Percentiles rank a stretch among this genome's conserved stretches.
phyloP scores from a whole-genome alignment of 1,140 invertebrate species.

The Micrasema minimum region DNA sequence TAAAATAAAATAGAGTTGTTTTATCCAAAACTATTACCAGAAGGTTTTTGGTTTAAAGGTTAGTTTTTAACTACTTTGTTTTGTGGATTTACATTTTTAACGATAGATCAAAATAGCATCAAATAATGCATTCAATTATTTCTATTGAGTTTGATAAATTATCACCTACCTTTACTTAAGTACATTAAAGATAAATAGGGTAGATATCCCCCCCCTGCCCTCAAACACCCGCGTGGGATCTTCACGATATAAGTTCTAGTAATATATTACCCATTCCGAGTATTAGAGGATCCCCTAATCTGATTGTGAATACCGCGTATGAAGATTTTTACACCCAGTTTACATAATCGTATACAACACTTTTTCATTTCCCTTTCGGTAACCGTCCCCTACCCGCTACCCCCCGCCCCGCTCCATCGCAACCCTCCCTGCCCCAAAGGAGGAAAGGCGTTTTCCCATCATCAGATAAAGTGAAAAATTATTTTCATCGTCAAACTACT shows the following conservation, averaged over 20 bases:
- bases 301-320: constrained; percentile 5
- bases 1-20: too few relatives aligned
- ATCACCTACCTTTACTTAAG: too few relatives aligned
- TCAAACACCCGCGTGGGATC: background rate
- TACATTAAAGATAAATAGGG: too few relatives aligned
- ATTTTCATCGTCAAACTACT: constrained; percentile 34
- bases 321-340: constrained; percentile 24
- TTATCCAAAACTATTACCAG: too few relatives aligned
- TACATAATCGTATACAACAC: constrained; percentile 27
- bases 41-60: too few relatives aligned
- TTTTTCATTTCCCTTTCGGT: constrained; percentile 29
- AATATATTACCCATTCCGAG: background rate
- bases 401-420: constrained; percentile 9
- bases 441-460: constrained; percentile 20
- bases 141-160: too few relatives aligned
- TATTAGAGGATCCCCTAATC: constrained; percentile 7
- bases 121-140: too few relatives aligned
- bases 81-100: too few relatives aligned
- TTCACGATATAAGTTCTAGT: too few relatives aligned
- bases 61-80: too few relatives aligned
- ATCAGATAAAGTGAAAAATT: constrained; percentile 37
- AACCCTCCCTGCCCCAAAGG: background rate
- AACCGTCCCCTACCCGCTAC: background rate
- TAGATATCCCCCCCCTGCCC: too few relatives aligned
- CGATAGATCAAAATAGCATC: too few relatives aligned